Evolutionary conservation across 2,113 vertebrate species (phyloP).

Genomic region (Erythrocercus mccallii): DNA sequence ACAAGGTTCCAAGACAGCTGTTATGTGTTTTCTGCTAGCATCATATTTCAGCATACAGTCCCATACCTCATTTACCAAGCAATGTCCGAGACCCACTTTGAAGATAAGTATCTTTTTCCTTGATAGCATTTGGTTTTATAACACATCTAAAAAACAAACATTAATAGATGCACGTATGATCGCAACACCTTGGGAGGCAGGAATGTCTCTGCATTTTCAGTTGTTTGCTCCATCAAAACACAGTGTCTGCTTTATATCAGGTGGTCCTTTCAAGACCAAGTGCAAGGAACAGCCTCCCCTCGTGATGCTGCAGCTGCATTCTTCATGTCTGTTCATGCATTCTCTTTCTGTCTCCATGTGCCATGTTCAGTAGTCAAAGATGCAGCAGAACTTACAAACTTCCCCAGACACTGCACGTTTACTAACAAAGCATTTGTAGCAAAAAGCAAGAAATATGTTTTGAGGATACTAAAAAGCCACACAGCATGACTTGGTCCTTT

Average conservation of each 20-base stretch:
- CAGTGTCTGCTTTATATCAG: background rate
- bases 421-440: background rate
- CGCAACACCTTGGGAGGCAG: background rate
- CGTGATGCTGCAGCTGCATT: background rate
- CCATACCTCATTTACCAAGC: background rate
- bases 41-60: background rate
- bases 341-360: no score
- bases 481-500: background rate
- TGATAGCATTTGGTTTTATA: background rate
- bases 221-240: background rate
- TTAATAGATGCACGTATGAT: background rate
- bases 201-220: background rate
- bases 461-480: background rate
- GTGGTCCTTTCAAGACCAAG: background rate
- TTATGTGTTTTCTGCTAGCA: background rate
- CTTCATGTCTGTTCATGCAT: background rate
- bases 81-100: background rate
- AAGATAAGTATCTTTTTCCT: background rate
- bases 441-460: background rate
- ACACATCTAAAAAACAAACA: background rate
- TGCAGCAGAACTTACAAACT: background rate
- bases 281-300: background rate
- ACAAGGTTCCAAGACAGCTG: background rate
- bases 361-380: background rate
- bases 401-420: background rate